phyloP scores from a whole-genome alignment of 2,797 vertebrate species.

The Myotis findleyi region DNA sequence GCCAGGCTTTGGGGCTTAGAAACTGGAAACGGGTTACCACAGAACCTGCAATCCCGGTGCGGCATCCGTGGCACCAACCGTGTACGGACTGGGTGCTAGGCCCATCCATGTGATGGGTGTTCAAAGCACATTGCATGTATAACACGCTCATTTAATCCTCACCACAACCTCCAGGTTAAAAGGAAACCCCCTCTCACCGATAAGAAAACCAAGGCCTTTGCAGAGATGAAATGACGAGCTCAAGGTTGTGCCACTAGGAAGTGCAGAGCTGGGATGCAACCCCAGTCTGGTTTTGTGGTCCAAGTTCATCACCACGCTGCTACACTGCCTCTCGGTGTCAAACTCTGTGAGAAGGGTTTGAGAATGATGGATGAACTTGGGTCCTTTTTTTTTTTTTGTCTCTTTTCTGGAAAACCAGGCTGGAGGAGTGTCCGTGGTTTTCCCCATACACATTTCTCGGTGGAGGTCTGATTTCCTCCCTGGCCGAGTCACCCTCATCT shows the following conservation, averaged over 20 bases:
- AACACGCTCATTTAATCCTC: not conserved
- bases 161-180: not conserved
- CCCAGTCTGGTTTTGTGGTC: not conserved
- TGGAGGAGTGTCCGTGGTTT: not conserved
- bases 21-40: not conserved
- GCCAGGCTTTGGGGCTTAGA: not conserved
- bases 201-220: not conserved
- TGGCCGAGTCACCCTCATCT: not conserved
- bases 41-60: not conserved
- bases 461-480: not conserved
- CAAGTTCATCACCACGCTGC: not conserved
- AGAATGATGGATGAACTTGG: not conserved
- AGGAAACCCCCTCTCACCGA: not conserved
- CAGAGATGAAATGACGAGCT: not conserved
- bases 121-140: accelerated
- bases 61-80: accelerated
- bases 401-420: not conserved
- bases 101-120: no score
- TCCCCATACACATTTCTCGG: not conserved
- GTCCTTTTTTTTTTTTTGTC: not conserved
- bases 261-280: not conserved
- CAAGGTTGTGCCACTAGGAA: not conserved
- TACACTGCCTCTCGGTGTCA: not conserved
- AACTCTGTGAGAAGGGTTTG: not conserved
- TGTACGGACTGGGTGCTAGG: accelerated